A percentile compares a stretch with the other conserved stretches of the same genome.
phyloP scores from a whole-genome alignment of 2,888 invertebrate genomes.

The Sminthurides aquaticus region DNA sequence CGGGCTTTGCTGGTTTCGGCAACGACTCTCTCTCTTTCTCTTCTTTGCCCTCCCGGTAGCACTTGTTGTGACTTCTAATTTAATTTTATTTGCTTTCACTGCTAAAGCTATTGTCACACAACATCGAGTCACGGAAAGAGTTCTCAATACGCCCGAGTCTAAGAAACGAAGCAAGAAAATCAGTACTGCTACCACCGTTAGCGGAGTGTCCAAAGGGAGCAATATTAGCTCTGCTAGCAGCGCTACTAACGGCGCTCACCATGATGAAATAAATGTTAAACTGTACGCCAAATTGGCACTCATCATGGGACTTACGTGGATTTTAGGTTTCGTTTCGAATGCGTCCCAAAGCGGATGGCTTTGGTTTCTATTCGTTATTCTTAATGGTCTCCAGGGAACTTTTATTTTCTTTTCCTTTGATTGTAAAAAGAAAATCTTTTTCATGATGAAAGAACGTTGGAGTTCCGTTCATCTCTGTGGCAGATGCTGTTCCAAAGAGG shows the following conservation, averaged over 20 bases:
- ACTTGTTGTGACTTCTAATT: slow-evolving; percentile 46
- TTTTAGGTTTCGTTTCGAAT: slow-evolving; percentile 48
- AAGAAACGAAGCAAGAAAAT: slow-evolving; percentile 5
- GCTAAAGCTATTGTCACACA: slow-evolving; percentile 37
- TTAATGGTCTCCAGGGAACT: slow-evolving; percentile 50
- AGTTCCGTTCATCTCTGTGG: not conserved
- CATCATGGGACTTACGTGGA: slow-evolving; percentile 51
- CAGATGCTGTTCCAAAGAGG: not conserved
- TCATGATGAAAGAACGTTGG: not conserved
- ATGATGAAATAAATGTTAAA: slow-evolving; percentile 41
- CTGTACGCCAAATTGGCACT: slow-evolving; percentile 47
- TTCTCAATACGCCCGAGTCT: slow-evolving; percentile 22
- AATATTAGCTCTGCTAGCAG: not conserved
- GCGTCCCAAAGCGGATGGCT: slow-evolving; percentile 45
- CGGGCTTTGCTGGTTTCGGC: slow-evolving; percentile 48
- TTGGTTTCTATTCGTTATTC: slow-evolving; percentile 49
- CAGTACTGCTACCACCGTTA: not conserved
- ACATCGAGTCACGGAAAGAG: slow-evolving; percentile 28
- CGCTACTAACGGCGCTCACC: not conserved
- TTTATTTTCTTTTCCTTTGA: slow-evolving; percentile 48
- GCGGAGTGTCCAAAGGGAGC: not conserved
- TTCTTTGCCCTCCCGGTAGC: slow-evolving; percentile 48
- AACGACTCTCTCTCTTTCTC: slow-evolving; percentile 45
- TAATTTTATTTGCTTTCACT: slow-evolving; percentile 47
- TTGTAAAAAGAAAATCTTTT: not conserved